These are phyloP conservation scores for Eumacrocentrus americanus DNA, from an alignment of 2,888 invertebrate species.

Conservation along the genomic window DNA sequence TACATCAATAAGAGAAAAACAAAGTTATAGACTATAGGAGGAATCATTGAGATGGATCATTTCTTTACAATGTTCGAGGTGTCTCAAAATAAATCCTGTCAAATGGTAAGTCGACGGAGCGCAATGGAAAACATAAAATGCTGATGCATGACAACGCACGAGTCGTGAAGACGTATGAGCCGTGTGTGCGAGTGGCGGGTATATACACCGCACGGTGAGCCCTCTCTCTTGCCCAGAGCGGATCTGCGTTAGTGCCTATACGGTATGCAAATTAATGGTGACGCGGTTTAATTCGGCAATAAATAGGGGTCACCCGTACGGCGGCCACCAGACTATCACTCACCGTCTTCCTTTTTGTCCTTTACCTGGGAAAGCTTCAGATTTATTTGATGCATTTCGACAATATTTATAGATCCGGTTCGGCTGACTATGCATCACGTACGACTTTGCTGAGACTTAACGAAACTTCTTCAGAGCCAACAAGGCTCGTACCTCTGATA, in stretches of 20 bases:
- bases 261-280: constrained; percentile 61
- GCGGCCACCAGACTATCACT: constrained; percentile 56
- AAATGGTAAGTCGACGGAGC: constrained; percentile 28
- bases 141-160: constrained; percentile 17
- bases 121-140: constrained; percentile 31
- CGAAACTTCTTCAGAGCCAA: constrained; percentile 39
- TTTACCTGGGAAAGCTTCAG: constrained; percentile 60
- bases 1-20: background rate
- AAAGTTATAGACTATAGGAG: background rate
- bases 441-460: constrained; percentile 47
- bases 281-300: constrained; percentile 62
- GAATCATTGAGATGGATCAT: constrained; percentile 34
- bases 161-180: constrained; percentile 17
- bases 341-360: constrained; percentile 52
- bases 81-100: constrained; percentile 31
- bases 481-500: constrained; percentile 12
- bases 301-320: constrained; percentile 60
- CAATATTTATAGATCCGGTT: constrained; percentile 62
- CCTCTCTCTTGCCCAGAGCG: constrained; percentile 23
- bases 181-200: constrained; percentile 11
- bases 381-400: constrained; percentile 60
- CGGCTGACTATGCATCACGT: constrained; percentile 39
- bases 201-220: background rate
- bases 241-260: constrained; percentile 38
- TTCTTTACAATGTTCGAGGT: constrained; percentile 27